Percentiles rank a stretch among this genome's conserved stretches.
Evolutionary conservation across 2,113 vertebrate species (phyloP).

Genomic region (Xenotilapia longispinis): DNA sequence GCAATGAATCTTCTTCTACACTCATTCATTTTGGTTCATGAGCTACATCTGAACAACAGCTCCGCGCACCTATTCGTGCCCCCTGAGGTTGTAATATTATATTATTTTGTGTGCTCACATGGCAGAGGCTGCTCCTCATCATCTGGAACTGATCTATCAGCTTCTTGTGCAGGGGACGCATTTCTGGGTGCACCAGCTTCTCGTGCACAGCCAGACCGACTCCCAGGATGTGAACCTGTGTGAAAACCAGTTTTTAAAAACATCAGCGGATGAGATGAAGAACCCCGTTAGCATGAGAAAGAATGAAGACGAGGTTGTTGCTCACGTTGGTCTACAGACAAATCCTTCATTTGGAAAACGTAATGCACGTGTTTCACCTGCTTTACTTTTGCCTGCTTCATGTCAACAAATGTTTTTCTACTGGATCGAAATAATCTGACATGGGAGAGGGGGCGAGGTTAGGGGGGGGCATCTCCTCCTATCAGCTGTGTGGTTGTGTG

Average conservation of each 20-base stretch:
- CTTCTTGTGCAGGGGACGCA: slow-evolving; percentile 97
- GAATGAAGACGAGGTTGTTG: background rate
- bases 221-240: slow-evolving; percentile 88
- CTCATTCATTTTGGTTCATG: background rate
- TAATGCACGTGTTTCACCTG: background rate
- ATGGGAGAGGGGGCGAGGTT: background rate
- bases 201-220: slow-evolving; percentile 93
- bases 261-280: background rate
- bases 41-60: background rate
- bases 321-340: background rate
- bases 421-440: background rate
- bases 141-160: slow-evolving; percentile 99
- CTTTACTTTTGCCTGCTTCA: rapidly evolving
- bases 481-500: background rate
- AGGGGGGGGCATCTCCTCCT: background rate
- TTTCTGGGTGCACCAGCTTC: slow-evolving; percentile 96
- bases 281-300: background rate
- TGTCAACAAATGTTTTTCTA: background rate
- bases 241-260: background rate
- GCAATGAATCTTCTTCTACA: background rate
- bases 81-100: rapidly evolving
- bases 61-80: rapidly evolving
- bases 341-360: rapidly evolving
- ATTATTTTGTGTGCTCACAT: slow-evolving; percentile 72
- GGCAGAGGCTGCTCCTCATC: slow-evolving; percentile 94